Base-by-base conservation (phyloP, 2,113 vertebrate species). In the Microcebus murinus region DNA sequence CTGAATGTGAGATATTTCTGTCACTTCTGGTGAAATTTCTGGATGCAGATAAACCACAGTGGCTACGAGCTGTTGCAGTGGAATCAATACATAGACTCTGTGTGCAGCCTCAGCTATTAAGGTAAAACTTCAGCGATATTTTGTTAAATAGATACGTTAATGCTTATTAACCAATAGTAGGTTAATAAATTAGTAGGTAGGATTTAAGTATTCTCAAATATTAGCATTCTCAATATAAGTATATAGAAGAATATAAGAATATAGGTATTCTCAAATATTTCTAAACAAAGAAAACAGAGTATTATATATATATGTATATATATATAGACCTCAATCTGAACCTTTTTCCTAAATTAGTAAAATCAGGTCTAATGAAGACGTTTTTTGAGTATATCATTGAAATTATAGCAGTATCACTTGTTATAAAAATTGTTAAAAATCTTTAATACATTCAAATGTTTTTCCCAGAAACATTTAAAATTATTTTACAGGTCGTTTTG, bases 1-100 rank as follows among this genome's bases (percentile, higher is more conserved):
- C 99, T 0, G 99, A 99, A 98, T 99, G 99, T 98, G 99, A 99
- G 98, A 99, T 99, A 98, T 99, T 99, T 98, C 97, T 99, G 93
- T 99, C 99, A 74, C 98, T 99, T 95, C 98, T 99, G 98, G 99
- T 99, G 97, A 99, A 99, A 97, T 99, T 99, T 98, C 98, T 99
- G 98, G 99, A 99, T 97, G 99, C 99, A 84, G 99, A 99, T 98
- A 99, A 99, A 98, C 99, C 99, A 9, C 99, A 99, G 98, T 99
- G 99, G 99, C 98, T 99, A 80, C 98, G 99, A 98, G 99, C 99
- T 42, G 99, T 99, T 97, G 99, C 99, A 21, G 99, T 99, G 36
- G 99, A 99, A 96, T 99, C 99, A 42, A 99, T 99, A 96, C 99
- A 99, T 90, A 98, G 99, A 88, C 99, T 99, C 23, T 99, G 99